Evolutionary conservation across 1,140 invertebrate genomes (phyloP).

Genomic region (Radopholus similis): DNA sequence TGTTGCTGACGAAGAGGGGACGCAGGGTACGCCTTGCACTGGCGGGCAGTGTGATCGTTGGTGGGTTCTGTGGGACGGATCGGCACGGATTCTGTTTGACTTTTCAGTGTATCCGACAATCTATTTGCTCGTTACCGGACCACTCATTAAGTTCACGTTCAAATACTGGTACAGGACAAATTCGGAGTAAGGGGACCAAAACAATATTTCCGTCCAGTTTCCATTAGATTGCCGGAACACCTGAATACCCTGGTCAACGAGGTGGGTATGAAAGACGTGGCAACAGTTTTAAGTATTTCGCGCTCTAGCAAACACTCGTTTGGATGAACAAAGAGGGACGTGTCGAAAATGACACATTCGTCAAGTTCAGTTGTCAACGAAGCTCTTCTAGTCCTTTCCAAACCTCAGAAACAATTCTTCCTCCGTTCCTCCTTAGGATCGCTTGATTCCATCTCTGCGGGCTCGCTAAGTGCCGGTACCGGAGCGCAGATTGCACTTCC

Average conservation of each 20-base stretch:
- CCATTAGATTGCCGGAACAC: conserved; percentile 3
- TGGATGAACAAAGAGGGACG: conserved; percentile 11
- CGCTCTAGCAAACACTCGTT: conserved; percentile 12
- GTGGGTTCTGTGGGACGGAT: background rate
- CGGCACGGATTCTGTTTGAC: background rate
- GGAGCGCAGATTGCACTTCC: conserved; percentile 30
- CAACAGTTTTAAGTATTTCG: background rate
- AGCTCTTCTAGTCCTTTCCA: background rate
- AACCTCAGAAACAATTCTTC: background rate
- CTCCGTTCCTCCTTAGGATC: background rate
- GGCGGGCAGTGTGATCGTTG: background rate
- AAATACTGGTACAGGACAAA: background rate
- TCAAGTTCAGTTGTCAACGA: conserved; percentile 6
- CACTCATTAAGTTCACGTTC: conserved; percentile 15
- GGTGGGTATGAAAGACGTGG: background rate
- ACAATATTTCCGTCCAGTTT: background rate
- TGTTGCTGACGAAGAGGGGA: background rate
- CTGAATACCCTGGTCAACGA: background rate
- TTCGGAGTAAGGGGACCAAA: background rate
- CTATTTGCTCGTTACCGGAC: conserved; percentile 7
- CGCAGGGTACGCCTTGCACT: background rate
- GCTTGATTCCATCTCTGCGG: conserved; percentile 14
- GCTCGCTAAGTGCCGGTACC: background rate
- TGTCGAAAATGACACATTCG: background rate
- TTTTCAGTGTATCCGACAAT: conserved; percentile 13